These are phyloP conservation scores for Pteropus alecto DNA, from an alignment of 2,113 vertebrate species.

Conservation along the genomic window DNA sequence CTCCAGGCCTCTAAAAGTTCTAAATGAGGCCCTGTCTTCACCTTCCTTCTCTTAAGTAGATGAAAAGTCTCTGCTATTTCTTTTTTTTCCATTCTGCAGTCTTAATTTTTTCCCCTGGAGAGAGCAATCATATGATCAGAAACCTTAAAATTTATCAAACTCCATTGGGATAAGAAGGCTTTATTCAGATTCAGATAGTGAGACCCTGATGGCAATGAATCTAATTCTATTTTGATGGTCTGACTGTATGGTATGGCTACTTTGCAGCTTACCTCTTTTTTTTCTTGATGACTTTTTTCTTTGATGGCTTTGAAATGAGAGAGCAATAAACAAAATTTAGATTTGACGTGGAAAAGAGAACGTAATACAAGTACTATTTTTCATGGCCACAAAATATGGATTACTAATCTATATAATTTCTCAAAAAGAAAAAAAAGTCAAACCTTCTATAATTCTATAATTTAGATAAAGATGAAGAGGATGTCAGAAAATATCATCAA, in stretches of 20 bases:
- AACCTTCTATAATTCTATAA: background rate
- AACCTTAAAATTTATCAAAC: background rate
- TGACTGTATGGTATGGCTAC: accelerated
- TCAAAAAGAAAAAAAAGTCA: background rate
- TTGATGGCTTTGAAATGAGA: background rate
- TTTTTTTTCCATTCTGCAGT: background rate
- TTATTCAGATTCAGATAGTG: background rate
- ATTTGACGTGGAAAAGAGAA: background rate
- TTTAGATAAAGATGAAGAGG: background rate
- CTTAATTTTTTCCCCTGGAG: background rate
- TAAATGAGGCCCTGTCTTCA: background rate
- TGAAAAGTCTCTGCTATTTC: background rate
- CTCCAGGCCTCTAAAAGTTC: background rate
- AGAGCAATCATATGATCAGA: background rate
- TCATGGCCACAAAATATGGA: background rate
- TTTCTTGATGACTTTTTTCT: background rate
- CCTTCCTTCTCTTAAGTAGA: background rate
- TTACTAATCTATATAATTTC: background rate
- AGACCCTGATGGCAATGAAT: background rate
- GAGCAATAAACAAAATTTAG: background rate
- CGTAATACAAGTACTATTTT: background rate
- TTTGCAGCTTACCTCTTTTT: background rate
- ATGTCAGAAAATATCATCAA: background rate
- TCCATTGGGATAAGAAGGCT: background rate
- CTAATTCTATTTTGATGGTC: background rate